These are phyloP conservation scores for Platycnemis pennipes DNA, from an alignment of 2,888 invertebrate species.

Conservation along the genomic window DNA sequence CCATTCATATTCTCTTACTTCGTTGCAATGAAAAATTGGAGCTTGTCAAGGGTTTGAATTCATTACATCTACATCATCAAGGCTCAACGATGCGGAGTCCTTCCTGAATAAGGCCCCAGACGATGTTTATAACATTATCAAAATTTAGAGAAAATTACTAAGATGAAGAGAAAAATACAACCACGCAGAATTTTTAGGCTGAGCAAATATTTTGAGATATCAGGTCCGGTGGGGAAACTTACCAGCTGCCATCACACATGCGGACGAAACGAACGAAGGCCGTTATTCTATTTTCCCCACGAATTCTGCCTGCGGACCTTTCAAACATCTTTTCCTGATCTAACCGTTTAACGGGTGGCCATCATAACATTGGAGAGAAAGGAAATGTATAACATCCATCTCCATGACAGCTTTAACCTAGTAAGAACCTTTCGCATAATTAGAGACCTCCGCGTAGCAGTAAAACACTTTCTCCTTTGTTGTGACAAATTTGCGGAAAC, in stretches of 20 bases:
- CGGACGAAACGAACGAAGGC: neutral
- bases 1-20: too few species aligned
- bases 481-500: neutral
- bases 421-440: neutral
- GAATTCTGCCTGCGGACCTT: neutral
- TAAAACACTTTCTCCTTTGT: neutral
- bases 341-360: neutral
- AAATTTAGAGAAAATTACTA: too few species aligned
- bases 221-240: neutral
- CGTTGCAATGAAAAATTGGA: too few species aligned
- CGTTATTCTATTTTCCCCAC: neutral
- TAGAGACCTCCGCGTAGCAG: neutral
- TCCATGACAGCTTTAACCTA: neutral
- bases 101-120: too few species aligned
- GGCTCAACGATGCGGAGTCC: too few species aligned
- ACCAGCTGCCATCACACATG: neutral
- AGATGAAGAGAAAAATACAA: too few species aligned
- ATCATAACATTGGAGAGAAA: neutral
- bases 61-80: too few species aligned
- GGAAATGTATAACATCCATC: neutral
- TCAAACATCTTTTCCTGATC: neutral
- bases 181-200: too few species aligned
- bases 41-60: too few species aligned
- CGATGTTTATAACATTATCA: too few species aligned
- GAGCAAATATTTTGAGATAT: too few species aligned